phyloP scores from a whole-genome alignment of 2,113 vertebrate genomes.

The Danionella cerebrum region DNA sequence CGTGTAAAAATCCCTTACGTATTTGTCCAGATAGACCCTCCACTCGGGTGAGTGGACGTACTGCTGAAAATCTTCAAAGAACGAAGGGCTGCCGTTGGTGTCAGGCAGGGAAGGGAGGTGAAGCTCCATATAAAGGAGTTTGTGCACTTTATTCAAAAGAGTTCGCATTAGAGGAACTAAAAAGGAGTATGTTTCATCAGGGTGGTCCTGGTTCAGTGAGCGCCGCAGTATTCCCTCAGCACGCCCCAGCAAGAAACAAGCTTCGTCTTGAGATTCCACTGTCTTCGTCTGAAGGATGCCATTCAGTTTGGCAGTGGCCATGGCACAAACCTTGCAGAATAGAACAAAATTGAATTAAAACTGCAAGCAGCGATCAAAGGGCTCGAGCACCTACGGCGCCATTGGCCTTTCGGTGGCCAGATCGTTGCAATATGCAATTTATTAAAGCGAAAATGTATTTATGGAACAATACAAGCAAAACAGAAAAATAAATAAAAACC shows the following conservation, averaged over 20 bases:
- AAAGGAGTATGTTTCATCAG: slow-evolving; percentile 87
- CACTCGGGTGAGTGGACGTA: slow-evolving; percentile 89
- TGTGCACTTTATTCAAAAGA: slow-evolving; percentile 85
- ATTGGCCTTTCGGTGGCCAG: too few relatives aligned
- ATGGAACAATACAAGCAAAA: too few relatives aligned
- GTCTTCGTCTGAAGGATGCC: slow-evolving; percentile 90
- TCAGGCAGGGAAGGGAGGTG: slow-evolving; percentile 90
- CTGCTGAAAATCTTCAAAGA: slow-evolving; percentile 95
- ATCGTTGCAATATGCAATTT: too few relatives aligned
- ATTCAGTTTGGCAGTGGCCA: slow-evolving; percentile 93
- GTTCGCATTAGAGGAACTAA: slow-evolving; percentile 89
- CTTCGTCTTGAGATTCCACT: slow-evolving; percentile 86
- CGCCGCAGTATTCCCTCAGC: slow-evolving; percentile 82
- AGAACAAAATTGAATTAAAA: neutral
- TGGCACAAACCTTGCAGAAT: slow-evolving; percentile 75
- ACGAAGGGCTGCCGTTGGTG: slow-evolving; percentile 86
- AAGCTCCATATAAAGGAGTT: slow-evolving; percentile 91
- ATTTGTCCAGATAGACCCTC: slow-evolving; percentile 96
- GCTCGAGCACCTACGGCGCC: too few relatives aligned
- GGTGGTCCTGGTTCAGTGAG: slow-evolving; percentile 71
- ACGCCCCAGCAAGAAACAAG: slow-evolving; percentile 88
- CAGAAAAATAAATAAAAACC: too few relatives aligned
- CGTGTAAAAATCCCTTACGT: slow-evolving; percentile 65
- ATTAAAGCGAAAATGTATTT: too few relatives aligned
- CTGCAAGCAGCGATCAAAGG: too few relatives aligned